These are phyloP conservation scores for Hyla sarda DNA, from an alignment of 2,113 vertebrate genomes.

Conservation along the genomic window DNA sequence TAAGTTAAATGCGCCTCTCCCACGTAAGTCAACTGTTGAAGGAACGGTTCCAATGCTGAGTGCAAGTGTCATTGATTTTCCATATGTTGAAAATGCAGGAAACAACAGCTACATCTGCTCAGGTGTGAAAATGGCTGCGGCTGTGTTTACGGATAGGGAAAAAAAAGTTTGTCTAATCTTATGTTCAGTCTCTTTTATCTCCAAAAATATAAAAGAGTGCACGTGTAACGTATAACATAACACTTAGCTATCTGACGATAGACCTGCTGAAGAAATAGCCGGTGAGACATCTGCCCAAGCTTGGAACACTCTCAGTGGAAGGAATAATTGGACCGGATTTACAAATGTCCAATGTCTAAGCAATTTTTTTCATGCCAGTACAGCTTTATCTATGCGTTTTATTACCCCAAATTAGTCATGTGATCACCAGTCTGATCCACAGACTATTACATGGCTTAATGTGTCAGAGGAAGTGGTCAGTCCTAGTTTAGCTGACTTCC, in stretches of 20 bases:
- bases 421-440: no score
- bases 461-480: no score
- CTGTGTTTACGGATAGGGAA: background rate
- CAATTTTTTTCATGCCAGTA: no score
- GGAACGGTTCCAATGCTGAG: background rate
- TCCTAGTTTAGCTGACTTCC: no score
- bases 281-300: background rate
- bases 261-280: background rate
- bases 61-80: background rate
- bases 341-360: background rate
- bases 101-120: constrained; percentile 8
- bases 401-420: no score
- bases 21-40: background rate
- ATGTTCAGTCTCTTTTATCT: background rate
- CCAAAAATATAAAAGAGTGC: background rate
- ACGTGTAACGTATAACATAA: no score
- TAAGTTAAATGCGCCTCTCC: background rate
- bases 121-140: constrained; percentile 3
- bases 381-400: no score
- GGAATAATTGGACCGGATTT: no score
- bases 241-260: no score
- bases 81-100: constrained; percentile 21
- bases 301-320: background rate
- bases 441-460: no score
- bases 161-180: no score